phyloP scores from a whole-genome alignment of 2,888 invertebrate genomes.

The Nemotelus pantherinus region DNA sequence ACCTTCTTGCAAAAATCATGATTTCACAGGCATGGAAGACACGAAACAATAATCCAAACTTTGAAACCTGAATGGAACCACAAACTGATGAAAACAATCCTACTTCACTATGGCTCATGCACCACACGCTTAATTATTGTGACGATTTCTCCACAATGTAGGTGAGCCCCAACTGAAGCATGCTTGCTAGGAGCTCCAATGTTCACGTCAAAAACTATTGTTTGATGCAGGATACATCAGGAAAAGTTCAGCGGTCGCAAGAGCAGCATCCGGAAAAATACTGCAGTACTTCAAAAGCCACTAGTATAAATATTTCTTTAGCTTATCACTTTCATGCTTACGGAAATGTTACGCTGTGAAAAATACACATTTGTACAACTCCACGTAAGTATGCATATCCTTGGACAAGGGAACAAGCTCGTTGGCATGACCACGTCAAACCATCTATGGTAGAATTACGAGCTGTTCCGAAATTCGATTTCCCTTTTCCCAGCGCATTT shows the following conservation, averaged over 20 bases:
- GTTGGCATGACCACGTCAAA: conserved; percentile 9
- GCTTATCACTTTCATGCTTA: neutral
- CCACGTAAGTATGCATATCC: too few species aligned
- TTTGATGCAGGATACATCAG: neutral
- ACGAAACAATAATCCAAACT: too few species aligned
- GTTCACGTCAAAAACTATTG: neutral
- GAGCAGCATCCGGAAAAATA: conserved; percentile 8
- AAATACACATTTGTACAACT: too few species aligned
- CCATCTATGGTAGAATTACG: conserved; percentile 20
- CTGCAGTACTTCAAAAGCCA: conserved; percentile 35
- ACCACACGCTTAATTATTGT: too few species aligned
- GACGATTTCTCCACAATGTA: too few species aligned
- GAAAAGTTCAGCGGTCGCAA: conserved; percentile 1
- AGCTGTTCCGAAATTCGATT: neutral
- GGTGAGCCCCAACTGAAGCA: too few species aligned
- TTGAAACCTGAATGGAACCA: too few species aligned
- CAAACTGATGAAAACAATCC: too few species aligned
- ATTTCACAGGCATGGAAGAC: too few species aligned
- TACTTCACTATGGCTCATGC: too few species aligned
- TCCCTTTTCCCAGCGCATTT: neutral
- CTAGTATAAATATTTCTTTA: conserved; percentile 28
- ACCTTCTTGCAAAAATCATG: too few species aligned
- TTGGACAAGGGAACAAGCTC: conserved; percentile 7
- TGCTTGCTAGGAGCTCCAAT: neutral
- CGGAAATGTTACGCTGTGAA: neutral